Evolutionary conservation across 2,888 invertebrate genomes (phyloP).

Genomic region (Coleophora flavipennella): DNA sequence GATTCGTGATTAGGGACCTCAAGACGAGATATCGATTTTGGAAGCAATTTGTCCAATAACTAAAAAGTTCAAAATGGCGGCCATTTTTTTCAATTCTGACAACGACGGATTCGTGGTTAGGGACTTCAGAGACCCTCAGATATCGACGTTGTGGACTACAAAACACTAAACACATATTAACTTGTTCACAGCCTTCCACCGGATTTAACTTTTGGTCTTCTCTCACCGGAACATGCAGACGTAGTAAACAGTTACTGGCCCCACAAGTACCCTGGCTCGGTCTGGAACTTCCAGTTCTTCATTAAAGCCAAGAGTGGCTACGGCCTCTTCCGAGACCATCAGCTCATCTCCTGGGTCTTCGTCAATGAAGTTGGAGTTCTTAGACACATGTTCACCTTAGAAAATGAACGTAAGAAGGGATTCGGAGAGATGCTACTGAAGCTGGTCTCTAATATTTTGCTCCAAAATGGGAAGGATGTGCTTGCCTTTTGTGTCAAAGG

Average conservation of each 20-base stretch:
- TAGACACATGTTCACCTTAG: conserved; percentile 18
- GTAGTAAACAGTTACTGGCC: conserved; percentile 26
- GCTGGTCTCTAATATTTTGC: conserved; percentile 28
- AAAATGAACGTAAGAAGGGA: conserved; percentile 23
- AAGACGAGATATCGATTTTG: too few relatives aligned
- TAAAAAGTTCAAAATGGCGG: too few relatives aligned
- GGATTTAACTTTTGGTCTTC: conserved; percentile 16
- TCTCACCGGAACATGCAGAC: conserved; percentile 20
- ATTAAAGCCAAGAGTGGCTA: conserved; percentile 17
- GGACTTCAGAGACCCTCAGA: too few relatives aligned
- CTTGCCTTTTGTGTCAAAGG: conserved; percentile 30
- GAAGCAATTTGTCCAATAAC: too few relatives aligned
- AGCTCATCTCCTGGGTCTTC: conserved; percentile 21
- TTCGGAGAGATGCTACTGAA: conserved; percentile 37
- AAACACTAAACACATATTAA: not conserved
- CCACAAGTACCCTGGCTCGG: conserved; percentile 21
- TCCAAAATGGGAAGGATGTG: conserved; percentile 27
- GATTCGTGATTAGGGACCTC: too few relatives aligned
- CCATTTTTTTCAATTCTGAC: too few relatives aligned
- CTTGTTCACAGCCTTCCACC: conserved; percentile 18
- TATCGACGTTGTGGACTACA: not conserved
- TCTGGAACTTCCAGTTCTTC: conserved; percentile 17
- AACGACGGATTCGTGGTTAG: too few relatives aligned
- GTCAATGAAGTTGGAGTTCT: conserved; percentile 22
- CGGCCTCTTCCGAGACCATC: conserved; percentile 17